Evolutionary conservation across 2,888 invertebrate species (phyloP).

Genomic region (Tinea semifulvella): DNA sequence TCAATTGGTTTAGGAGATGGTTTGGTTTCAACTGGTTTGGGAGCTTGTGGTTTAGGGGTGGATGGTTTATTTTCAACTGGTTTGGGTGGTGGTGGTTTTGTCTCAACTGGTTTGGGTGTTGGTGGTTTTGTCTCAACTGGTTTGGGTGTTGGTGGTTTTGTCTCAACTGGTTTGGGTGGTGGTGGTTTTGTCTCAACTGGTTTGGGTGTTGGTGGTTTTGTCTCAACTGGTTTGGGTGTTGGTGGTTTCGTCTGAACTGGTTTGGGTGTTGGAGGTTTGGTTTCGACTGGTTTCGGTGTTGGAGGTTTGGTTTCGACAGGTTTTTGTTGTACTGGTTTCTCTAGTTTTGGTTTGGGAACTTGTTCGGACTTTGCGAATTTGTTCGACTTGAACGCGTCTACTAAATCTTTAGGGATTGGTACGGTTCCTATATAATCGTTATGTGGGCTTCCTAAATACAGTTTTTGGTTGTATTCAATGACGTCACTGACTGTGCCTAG

Average conservation of each 20-base stretch:
- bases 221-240: slow-evolving; percentile 30
- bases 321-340: slow-evolving; percentile 21
- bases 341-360: slow-evolving; percentile 17
- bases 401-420: slow-evolving; percentile 61
- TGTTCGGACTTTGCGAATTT: slow-evolving; percentile 14
- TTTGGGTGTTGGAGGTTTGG: slow-evolving; percentile 28
- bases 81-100: slow-evolving; percentile 1
- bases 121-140: slow-evolving; percentile 21
- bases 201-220: slow-evolving; percentile 19
- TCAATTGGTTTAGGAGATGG: neutral
- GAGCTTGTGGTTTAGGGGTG: neutral
- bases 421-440: slow-evolving; percentile 70
- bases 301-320: slow-evolving; percentile 31
- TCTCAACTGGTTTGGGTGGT: slow-evolving; percentile 21
- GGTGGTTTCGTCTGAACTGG: slow-evolving; percentile 24
- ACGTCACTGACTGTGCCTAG: slow-evolving; percentile 70
- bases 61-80: neutral
- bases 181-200: slow-evolving; percentile 19
- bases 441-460: slow-evolving; percentile 76
- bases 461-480: slow-evolving; percentile 68
- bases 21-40: neutral
- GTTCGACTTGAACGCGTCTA: slow-evolving; percentile 36
- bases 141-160: slow-evolving; percentile 24
- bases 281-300: slow-evolving; percentile 22
- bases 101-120: slow-evolving; percentile 18